phyloP scores from a whole-genome alignment of 2,797 vertebrate species.

The Carcharodon carcharias region DNA sequence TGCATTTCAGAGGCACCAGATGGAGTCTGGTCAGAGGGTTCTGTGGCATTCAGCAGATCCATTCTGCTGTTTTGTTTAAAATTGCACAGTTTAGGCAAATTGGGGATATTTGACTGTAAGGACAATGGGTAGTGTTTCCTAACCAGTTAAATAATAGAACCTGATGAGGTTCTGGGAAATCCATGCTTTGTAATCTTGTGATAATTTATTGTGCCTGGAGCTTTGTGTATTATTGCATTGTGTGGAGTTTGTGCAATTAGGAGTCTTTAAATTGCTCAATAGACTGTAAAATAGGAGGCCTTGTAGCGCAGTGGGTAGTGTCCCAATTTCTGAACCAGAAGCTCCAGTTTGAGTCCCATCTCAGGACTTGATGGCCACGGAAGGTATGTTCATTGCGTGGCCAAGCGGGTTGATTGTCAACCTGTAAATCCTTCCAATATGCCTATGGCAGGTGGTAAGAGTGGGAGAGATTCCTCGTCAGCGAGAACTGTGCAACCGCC shows the following conservation, averaged over 20 bases:
- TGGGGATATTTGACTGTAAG: background rate
- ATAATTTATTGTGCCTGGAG: background rate
- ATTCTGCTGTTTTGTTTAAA: background rate
- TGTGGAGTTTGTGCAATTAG: background rate
- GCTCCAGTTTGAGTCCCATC: too few species aligned
- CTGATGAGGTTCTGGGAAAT: background rate
- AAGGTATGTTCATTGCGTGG: too few species aligned
- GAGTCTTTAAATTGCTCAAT: background rate
- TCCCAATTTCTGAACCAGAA: too few species aligned
- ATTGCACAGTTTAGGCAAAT: background rate
- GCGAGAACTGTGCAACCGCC: too few species aligned
- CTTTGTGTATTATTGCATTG: background rate
- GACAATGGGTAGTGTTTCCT: background rate
- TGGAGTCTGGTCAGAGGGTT: background rate
- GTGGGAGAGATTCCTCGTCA: too few species aligned
- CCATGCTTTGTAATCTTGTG: background rate
- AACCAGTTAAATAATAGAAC: background rate
- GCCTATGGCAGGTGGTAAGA: too few species aligned
- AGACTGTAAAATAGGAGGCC: too few species aligned
- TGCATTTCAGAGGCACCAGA: background rate
- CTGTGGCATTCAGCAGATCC: background rate
- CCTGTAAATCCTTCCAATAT: too few species aligned
- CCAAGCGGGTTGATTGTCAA: too few species aligned
- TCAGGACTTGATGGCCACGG: too few species aligned
- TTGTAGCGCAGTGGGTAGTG: too few species aligned